Base-by-base conservation (phyloP, 2,797 vertebrate genomes). In the Intellagama lesueurii region DNA sequence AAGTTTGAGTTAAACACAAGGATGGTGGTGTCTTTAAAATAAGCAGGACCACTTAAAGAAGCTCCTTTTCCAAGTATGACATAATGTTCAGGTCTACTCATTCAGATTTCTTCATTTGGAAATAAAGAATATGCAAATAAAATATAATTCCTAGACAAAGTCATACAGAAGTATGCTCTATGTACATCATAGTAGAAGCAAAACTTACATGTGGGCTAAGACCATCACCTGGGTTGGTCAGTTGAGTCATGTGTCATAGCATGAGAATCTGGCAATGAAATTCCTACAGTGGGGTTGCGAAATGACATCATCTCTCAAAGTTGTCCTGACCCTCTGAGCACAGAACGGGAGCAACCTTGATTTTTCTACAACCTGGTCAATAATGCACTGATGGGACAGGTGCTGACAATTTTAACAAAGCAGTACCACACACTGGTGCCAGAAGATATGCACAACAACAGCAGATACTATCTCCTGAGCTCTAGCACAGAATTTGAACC, bases 1-100 rank as follows among this genome's bases (percentile, higher is more conserved):
- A 90, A 83, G 35, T 49, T 56, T 85, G 52, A 76, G 16, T 87
- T 70, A 88, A 87, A 90, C 17, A 16, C 47, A 3, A 64, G 8
- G n/a, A 30, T 26, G 40, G 17, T n/a, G 30, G 17, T 1, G 47
- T n/a, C 6, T 49, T 85, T 89, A 72, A 89, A 85, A 70, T 56
- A 89, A 85, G 66, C 60, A 60, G 0, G 0, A 30, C 28, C 9
- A 47, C 75, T 44, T 68, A 72, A 84, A 76, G 49, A 35, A 85
- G 49, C 64, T 85, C 24, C 72, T 72, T 64, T 72, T 40, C 68
- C 30, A 80, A 80, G 22, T 30, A 72, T 78, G 30, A 83, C 24
- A 22, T 47, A 47, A 80, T 30, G 22, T 28, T 64, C 66, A 35
- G 44, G 49, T 70, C 47, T 73, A 44, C 40, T 40, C 40, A 40